A percentile compares a stretch with the other conserved stretches of the same genome.
Evolutionary conservation across 2,888 invertebrate species (phyloP).

Genomic region (Synanthedon vespiformis): DNA sequence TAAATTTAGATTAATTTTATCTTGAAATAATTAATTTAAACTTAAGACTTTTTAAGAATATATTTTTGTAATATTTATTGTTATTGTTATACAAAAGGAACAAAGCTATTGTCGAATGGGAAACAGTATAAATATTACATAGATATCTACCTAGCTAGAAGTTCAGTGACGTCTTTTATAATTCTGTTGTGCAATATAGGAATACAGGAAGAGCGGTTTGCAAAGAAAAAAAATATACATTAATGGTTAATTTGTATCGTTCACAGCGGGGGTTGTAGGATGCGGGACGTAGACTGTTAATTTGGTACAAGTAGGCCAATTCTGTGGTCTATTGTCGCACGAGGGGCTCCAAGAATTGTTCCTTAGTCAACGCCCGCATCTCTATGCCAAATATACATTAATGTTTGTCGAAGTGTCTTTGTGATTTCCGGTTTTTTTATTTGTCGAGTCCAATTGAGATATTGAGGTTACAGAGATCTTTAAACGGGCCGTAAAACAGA

Average conservation of each 20-base stretch:
- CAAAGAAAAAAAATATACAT: background rate
- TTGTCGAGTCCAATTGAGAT: too few relatives aligned
- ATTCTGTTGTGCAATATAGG: background rate
- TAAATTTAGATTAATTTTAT: too few relatives aligned
- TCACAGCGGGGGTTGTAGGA: slow-evolving; percentile 44
- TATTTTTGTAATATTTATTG: too few relatives aligned
- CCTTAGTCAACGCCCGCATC: slow-evolving; percentile 60
- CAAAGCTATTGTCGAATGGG: too few relatives aligned
- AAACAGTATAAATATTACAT: too few relatives aligned
- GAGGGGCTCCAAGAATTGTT: slow-evolving; percentile 52
- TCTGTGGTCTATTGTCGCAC: slow-evolving; percentile 42
- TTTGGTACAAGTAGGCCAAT: slow-evolving; percentile 63
- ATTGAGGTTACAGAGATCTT: too few relatives aligned
- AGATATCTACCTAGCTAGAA: too few relatives aligned
- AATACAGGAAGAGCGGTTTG: background rate
- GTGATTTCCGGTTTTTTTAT: slow-evolving; percentile 5
- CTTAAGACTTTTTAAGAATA: too few relatives aligned
- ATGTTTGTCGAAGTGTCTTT: slow-evolving; percentile 16
- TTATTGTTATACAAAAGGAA: too few relatives aligned
- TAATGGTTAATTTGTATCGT: slow-evolving; percentile 22
- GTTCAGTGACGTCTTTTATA: too few relatives aligned
- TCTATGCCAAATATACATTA: slow-evolving; percentile 43
- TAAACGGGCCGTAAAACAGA: too few relatives aligned
- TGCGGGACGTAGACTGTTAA: slow-evolving; percentile 63
- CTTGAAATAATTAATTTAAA: too few relatives aligned